Evolutionary conservation across 2,888 invertebrate species (phyloP), one percentile per base, ranked within the genome.

Genomic region (Melitaea athalia): DNA sequence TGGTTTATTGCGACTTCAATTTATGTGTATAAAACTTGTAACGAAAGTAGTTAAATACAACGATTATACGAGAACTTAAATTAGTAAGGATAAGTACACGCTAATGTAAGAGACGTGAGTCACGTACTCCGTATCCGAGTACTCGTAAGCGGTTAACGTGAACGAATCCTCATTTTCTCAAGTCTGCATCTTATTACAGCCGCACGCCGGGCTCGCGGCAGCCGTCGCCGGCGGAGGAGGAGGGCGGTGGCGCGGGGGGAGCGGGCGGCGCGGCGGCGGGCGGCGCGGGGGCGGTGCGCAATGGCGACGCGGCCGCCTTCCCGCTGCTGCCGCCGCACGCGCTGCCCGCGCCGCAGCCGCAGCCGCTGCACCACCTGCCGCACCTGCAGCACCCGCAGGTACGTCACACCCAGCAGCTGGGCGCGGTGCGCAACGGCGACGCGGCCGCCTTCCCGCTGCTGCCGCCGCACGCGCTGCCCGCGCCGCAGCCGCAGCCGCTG

Each of bases 121-220:
- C 43, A 10, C 43, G 43, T 4, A 10, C 7, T 10, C 1, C 43
- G 43, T 10, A 43, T 43, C 2, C 24, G 24, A 24, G 24, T 24
- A 24, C 24, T 24, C 24, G 24, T 24, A 24, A 24, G 24, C 24
- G 24, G 3, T 24, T 4, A 3, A 43, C 43, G 43, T 1, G 1
- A 43, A 43, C 43, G 43, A 43, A 43, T 7, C 1, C 24, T n/a
- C n/a, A n/a, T n/a, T n/a, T n/a, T n/a, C n/a, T 47, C 14, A 10
- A 8, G 14, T 5, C 5, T n/a, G n/a, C 31, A n/a, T 24, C 31
- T 1, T 55, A 5, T 71, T 66, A 45, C 92, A 97, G 97, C 87
- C 97, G 97, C 79, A 97, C 97, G 75, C 97, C 97, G 52, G 97
- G 97, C 64, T 98, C 98, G 81, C 95, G 98, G 80, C 98, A 98